A percentile compares a stretch with the other conserved stretches of the same genome.
Conservation (phyloP, 1,140 invertebrate genomes). For the Cherax quadricarinatus region DNA sequence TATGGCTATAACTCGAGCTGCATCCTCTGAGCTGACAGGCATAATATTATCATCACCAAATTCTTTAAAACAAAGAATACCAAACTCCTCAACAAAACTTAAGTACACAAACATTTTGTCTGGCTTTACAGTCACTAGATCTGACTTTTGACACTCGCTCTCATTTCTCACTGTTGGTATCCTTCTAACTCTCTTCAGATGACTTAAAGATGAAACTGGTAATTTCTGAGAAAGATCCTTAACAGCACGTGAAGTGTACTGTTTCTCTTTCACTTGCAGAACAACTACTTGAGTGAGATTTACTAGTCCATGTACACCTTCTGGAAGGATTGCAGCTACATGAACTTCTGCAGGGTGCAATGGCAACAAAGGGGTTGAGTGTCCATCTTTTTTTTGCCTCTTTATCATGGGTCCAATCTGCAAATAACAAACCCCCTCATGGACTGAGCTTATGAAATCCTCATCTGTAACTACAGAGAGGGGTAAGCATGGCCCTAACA, state of each 20-base stretch:
- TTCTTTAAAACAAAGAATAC: constrained; percentile 21
- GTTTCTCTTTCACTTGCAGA: constrained; percentile 51
- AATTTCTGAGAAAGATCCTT: constrained; percentile 54
- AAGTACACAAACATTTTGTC: constrained; percentile 31
- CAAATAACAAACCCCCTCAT: constrained; percentile 57
- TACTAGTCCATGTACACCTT: constrained; percentile 47
- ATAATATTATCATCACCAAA: constrained; percentile 21
- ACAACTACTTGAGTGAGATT: constrained; percentile 50
- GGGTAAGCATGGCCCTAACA: too few relatives aligned
- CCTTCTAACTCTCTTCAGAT: constrained; percentile 67
- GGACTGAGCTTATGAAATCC: neutral
- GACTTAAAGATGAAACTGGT: constrained; percentile 64
- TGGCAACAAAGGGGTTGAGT: neutral
- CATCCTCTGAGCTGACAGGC: neutral
- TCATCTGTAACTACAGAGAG: too few relatives aligned
- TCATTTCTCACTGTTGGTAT: constrained; percentile 5
- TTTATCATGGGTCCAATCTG: constrained; percentile 53
- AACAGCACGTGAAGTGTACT: constrained; percentile 54
- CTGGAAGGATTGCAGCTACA: constrained; percentile 54
- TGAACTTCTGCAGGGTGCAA: constrained; percentile 15
- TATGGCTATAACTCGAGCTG: neutral
- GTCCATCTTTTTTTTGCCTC: constrained; percentile 31
- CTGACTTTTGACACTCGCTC: neutral
- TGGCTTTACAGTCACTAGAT: neutral
- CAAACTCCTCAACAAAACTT: constrained; percentile 35